Base-by-base conservation (phyloP, 2,888 invertebrate genomes). In the Himalopsyche tibetana region DNA sequence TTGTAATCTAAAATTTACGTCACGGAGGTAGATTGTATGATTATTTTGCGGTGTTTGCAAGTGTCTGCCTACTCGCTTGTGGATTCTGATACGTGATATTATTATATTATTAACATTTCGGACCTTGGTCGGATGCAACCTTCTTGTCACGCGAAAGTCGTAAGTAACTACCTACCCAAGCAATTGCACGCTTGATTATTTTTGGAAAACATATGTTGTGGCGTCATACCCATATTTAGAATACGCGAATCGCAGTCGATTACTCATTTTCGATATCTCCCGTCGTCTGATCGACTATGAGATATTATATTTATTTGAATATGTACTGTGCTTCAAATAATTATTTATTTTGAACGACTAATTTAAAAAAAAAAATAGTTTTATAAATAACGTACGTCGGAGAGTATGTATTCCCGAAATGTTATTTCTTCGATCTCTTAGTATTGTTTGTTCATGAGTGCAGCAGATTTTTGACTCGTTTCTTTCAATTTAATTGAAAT, bases 41-140 rank as follows among this genome's bases (percentile, higher is more conserved):
- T 74, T 74, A 36, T 74, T 28, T 74, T 74, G 36, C 36, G 74
- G 15, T 74, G 74, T 69, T 19, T 11, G 45, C 45, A 51, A 51
- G 45, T 51, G 69, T 28, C 74, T 74, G 74, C 74, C 74, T 74
- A 74, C 74, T 74, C 74, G 15, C 36, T 74, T 74, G 74, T 36
- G 74, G 51, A 19, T 74, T 74, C 38, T 74, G 74, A 36, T 74
- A 74, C 74, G 74, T 74, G 74, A 74, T 74, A 74, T 74, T 74
- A 69, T 69, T 69, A 12, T 28, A n/a, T 36, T 56, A 63, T 63
- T 28, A 74, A 74, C 74, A 15, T 74, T 19, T 74, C 74, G 74
- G 74, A 74, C 74, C 74, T 74, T 74, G 74, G 74, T 74, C 74
- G 74, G 74, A 74, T 74, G 74, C 74, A 74, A 38, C 74, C 74